phyloP scores from a whole-genome alignment of 2,113 vertebrate genomes.

The Pseudonaja textilis region DNA sequence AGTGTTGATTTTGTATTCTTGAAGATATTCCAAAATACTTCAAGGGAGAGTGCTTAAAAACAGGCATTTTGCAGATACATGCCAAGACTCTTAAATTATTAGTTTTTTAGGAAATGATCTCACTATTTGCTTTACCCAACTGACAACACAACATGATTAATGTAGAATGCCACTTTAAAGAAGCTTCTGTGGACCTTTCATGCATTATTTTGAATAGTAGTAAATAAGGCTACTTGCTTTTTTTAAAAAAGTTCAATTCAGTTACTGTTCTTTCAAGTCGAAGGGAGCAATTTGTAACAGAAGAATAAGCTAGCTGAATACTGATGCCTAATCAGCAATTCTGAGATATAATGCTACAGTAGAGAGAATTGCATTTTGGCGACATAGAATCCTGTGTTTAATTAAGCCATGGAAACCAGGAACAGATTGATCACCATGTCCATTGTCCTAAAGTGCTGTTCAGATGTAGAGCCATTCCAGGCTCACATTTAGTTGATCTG shows the following conservation, averaged over 20 bases:
- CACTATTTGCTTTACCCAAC: slow-evolving; percentile 13
- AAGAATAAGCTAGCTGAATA: not conserved
- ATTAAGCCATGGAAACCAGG: not conserved
- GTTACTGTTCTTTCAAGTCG: slow-evolving; percentile 12
- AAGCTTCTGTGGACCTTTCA: slow-evolving; percentile 25
- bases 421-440: not conserved
- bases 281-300: not conserved
- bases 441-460: not conserved
- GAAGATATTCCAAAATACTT: slow-evolving; percentile 21
- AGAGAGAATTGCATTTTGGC: not conserved
- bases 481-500: not conserved
- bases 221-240: not conserved
- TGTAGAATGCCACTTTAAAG: not conserved
- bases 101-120: slow-evolving; percentile 13
- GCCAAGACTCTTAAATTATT: slow-evolving; percentile 1
- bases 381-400: not conserved
- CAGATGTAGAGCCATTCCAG: not conserved
- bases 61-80: slow-evolving; percentile 6
- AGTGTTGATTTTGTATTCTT: not conserved
- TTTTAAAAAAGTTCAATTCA: slow-evolving; percentile 11
- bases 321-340: not conserved
- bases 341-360: not conserved
- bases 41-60: not conserved
- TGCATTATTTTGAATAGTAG: slow-evolving; percentile 6
- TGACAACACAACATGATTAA: slow-evolving; percentile 27